Base-by-base conservation (phyloP, 2,113 vertebrate species). In the Notarius lentiginosus region DNA sequence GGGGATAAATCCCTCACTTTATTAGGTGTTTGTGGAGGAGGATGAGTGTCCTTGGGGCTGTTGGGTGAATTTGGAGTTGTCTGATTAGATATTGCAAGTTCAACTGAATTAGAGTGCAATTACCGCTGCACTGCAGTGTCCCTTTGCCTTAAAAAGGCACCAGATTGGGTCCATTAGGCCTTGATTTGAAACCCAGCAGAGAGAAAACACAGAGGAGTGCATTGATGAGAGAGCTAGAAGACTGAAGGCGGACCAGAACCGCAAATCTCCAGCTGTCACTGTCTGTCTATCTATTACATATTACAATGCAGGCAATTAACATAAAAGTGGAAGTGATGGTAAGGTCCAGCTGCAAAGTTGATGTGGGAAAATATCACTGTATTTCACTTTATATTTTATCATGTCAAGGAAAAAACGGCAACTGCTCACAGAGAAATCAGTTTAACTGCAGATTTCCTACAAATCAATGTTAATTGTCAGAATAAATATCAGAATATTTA, bases 31-130 rank as follows among this genome's bases (percentile, higher is more conserved):
- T 90, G 87, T 85, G 63, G 86, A 87, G 87, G 86, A 91, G 90
- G 88, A 89, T 53, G 84, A 89, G 89, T 90, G 91, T 92, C 91
- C 92, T 91, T 91, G 90, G 89, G 86, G 84, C 90, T 88, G 89
- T 90, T 84, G 75, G 77, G 88, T 87, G 89, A 90, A 90, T 91
- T 91, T 91, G 79, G 84, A 91, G 88, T 90, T 90, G 90, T 92
- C 92, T 92, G 91, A 92, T 92, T 92, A 91, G 89, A 92, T 92
- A 92, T 90, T 90, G 90, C 86, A 89, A 91, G 91, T 92, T 89
- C 84, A 89, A 91, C 92, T 92, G 90, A 92, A 92, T 92, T 92
- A 92, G 89, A 92, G 90, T 83, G 86, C 90, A 92, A 92, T 92
- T 92, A 92, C 90, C 55, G 80, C 85, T 84, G 88, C 90, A 89